Evolutionary conservation across 2,888 invertebrate genomes (phyloP), one percentile per base, ranked within the genome.

Genomic region (Ennomos quercinarius): DNA sequence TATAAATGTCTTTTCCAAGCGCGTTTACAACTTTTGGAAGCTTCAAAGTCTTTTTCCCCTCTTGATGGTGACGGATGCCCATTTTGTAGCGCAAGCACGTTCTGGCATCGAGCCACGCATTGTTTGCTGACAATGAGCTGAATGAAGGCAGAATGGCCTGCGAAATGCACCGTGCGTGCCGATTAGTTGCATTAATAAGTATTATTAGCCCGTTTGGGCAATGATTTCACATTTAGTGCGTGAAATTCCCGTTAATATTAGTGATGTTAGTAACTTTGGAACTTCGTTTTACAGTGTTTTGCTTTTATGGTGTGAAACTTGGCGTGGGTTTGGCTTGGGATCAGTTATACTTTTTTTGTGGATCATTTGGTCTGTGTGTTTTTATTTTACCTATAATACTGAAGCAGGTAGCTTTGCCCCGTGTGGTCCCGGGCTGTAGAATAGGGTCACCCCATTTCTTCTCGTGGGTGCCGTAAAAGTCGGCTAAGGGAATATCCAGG

Each of bases 51-150:
- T 59, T 69, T 68, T 68, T 66, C 58, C 52, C 53, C 42, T 10
- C 9, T n/a, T 70, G 68, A 68, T 66, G 63, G 63, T 70, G 71
- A 71, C 57, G 62, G 71, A 71, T 70, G 71, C 64, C 66, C 66
- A 65, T 64, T 65, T 63, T 51, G 63, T 62, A 64, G 50, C 61
- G 35, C 50, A 57, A 53, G 65, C 68, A 64, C 65, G 66, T 67
- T 62, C 52, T 71, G 67, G 66, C 68, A 48, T 52, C 46, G 56
- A 56, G 68, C 66, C 68, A 67, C 63, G 61, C 66, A 62, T 60
- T 65, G 65, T 61, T 66, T 39, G 17, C 27, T 35, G 9, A 58
- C 62, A 61, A 47, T 57, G 13, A 60, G 49, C 8, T n/a, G 44
- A 49, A 55, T 60, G 9, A 48, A 56, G 53, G 53, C 47, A 50